Conservation (phyloP, 1,140 invertebrate species). For the Drosophila grimshawi region DNA sequence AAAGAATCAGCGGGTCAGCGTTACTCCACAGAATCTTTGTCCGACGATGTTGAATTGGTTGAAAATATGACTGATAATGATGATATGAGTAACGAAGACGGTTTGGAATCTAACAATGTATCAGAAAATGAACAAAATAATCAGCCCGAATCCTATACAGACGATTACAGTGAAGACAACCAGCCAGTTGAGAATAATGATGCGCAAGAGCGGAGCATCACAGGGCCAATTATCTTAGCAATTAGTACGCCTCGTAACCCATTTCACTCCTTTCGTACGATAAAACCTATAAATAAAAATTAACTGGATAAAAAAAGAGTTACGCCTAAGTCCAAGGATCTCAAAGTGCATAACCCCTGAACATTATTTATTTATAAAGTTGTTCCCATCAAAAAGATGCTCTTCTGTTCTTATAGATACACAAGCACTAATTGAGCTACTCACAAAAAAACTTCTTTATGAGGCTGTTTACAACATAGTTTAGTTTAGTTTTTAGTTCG, state of each 20-base stretch:
- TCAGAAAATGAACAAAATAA: slow-evolving; percentile 9
- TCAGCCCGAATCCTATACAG: slow-evolving; percentile 6
- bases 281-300: slow-evolving; percentile 10
- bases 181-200: slow-evolving; percentile 5
- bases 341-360: neutral
- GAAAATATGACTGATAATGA: slow-evolving; percentile 7
- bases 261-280: slow-evolving; percentile 26
- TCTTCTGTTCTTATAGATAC: no score
- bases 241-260: slow-evolving; percentile 35
- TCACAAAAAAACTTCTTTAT: no score
- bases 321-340: neutral
- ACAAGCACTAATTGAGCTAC: no score
- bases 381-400: no score
- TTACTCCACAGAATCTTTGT: slow-evolving; percentile 17
- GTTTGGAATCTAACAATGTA: slow-evolving; percentile 5
- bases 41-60: slow-evolving; percentile 12
- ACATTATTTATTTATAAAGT: no score
- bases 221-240: slow-evolving; percentile 35
- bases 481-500: no score
- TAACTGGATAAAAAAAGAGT: slow-evolving; percentile 12
- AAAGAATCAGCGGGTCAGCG: neutral
- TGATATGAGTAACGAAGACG: slow-evolving; percentile 14
- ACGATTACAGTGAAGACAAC: slow-evolving; percentile 17
- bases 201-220: slow-evolving; percentile 33
- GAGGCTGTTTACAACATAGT: no score